Evolutionary conservation across 2,113 vertebrate species (phyloP).

Genomic region (Spilogale gracilis): DNA sequence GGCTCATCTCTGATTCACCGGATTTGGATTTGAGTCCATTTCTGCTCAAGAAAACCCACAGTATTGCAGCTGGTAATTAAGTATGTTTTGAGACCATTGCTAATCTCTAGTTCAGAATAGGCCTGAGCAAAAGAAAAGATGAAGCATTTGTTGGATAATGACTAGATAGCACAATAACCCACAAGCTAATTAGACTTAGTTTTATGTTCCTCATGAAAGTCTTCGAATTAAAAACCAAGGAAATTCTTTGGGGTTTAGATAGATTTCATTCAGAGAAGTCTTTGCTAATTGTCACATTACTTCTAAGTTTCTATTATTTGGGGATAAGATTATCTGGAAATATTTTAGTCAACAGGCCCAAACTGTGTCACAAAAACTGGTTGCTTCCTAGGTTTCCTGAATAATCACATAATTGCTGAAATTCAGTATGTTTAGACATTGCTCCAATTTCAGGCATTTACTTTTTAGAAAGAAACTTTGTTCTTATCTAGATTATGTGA

Average conservation of each 20-base stretch:
- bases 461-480: constrained; percentile 39
- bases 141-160: neutral
- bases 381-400: neutral
- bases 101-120: neutral
- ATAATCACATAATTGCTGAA: neutral
- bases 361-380: neutral
- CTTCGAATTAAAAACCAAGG: constrained; percentile 52
- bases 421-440: neutral
- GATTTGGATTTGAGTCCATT: constrained; percentile 20
- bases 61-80: neutral
- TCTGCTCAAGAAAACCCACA: constrained; percentile 17
- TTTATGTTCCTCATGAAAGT: neutral
- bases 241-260: neutral
- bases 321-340: neutral
- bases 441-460: neutral
- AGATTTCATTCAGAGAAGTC: neutral
- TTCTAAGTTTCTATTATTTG: constrained; percentile 17
- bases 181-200: neutral
- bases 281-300: neutral
- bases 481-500: neutral
- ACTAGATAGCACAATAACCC: neutral
- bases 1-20: neutral
- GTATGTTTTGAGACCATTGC: neutral
- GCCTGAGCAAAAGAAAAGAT: neutral
- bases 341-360: constrained; percentile 7